These are phyloP conservation scores for Palloptera scutellata DNA, from an alignment of 2,888 invertebrate species.

Conservation along the genomic window DNA sequence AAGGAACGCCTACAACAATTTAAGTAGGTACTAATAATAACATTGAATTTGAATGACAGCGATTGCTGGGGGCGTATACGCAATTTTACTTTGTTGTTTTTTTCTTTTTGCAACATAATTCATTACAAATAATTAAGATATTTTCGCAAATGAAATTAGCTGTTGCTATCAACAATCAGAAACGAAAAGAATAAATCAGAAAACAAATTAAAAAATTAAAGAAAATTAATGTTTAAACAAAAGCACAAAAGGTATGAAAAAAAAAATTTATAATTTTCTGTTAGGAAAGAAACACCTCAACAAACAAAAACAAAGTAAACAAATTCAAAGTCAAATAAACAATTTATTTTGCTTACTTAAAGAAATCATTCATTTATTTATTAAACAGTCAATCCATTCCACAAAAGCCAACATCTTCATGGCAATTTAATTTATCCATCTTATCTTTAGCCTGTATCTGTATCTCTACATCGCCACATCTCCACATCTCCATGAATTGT, in stretches of 20 bases:
- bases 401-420: not conserved
- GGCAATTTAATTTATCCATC: not conserved
- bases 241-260: not conserved
- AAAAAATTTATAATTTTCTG: too few species aligned
- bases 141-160: constrained; percentile 1
- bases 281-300: too few species aligned
- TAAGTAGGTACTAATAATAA: too few species aligned
- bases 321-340: constrained; percentile 29
- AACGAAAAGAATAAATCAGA: not conserved
- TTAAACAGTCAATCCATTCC: not conserved
- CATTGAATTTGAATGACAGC: not conserved
- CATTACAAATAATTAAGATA: constrained; percentile 2
- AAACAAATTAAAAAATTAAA: constrained; percentile 1
- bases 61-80: constrained; percentile 3
- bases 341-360: constrained; percentile 17
- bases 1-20: too few species aligned
- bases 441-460: not conserved
- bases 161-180: not conserved
- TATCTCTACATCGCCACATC: not conserved
- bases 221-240: not conserved
- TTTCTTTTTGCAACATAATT: not conserved
- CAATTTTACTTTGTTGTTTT: not conserved
- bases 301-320: not conserved
- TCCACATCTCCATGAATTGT: not conserved
- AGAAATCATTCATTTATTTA: not conserved